Percentiles rank a stretch among this genome's conserved stretches.
Conservation (phyloP, 1,140 invertebrate species). For the Zaprionus kolodkinae region DNA sequence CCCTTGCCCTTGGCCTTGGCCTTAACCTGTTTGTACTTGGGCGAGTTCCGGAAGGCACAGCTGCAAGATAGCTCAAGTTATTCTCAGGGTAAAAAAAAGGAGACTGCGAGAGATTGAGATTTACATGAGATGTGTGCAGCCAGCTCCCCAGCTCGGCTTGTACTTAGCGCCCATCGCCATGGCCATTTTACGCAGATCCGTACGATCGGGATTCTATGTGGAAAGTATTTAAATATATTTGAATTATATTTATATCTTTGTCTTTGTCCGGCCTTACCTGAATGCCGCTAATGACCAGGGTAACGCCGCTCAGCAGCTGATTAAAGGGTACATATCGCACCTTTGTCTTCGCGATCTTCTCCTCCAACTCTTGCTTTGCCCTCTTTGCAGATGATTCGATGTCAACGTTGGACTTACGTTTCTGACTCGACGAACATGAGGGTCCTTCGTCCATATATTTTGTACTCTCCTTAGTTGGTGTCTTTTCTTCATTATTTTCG, state of each 20-base stretch:
- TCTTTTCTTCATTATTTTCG: slow-evolving; percentile 6
- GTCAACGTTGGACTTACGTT: slow-evolving; percentile 46
- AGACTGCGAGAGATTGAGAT: neutral
- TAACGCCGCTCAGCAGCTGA: slow-evolving; percentile 88
- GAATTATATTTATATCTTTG: neutral
- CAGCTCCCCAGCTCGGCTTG: slow-evolving; percentile 80
- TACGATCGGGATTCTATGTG: slow-evolving; percentile 90
- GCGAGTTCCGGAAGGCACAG: slow-evolving; percentile 95
- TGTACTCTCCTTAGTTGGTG: neutral
- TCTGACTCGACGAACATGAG: slow-evolving; percentile 2
- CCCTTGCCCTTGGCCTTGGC: slow-evolving; percentile 86
- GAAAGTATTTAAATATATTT: neutral
- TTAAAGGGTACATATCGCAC: slow-evolving; percentile 85
- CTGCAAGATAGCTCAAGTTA: slow-evolving; percentile 84
- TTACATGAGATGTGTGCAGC: slow-evolving; percentile 69
- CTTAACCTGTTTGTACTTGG: slow-evolving; percentile 91
- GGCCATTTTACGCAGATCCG: slow-evolving; percentile 88
- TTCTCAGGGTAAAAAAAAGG: neutral
- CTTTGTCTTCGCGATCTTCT: neutral
- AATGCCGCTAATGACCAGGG: slow-evolving; percentile 93
- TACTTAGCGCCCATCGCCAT: slow-evolving; percentile 92
- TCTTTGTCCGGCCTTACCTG: slow-evolving; percentile 61
- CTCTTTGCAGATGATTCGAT: slow-evolving; percentile 54
- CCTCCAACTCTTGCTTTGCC: slow-evolving; percentile 24
- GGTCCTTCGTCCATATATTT: neutral